Percentiles rank a stretch among this genome's conserved stretches.
Conservation (phyloP, 2,797 vertebrate species). For the Lagodon rhomboides region DNA sequence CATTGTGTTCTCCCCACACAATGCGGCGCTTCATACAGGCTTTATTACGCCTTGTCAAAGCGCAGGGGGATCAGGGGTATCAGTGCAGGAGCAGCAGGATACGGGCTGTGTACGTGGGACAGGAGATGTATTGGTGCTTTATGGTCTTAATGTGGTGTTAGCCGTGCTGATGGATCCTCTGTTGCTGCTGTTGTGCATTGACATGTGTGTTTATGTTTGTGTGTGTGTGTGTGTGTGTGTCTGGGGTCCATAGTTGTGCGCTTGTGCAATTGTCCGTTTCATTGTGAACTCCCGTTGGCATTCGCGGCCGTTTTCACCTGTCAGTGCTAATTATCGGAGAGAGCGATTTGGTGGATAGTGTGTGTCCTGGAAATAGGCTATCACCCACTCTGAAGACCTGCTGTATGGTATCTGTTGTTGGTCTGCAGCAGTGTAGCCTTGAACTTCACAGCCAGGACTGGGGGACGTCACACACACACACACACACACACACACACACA, state of each 20-base stretch:
- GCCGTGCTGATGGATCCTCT: slow-evolving; percentile 66
- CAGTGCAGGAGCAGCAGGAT: slow-evolving; percentile 75
- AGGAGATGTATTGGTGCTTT: slow-evolving; percentile 76
- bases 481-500: too few species aligned
- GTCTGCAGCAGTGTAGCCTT: slow-evolving; percentile 35
- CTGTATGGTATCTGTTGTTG: slow-evolving; percentile 46
- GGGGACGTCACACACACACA: slow-evolving; percentile 6
- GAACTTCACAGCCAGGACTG: slow-evolving; percentile 42
- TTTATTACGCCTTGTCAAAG: slow-evolving; percentile 87
- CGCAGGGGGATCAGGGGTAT: slow-evolving; percentile 81
- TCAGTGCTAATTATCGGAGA: slow-evolving; percentile 76
- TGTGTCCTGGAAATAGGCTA: slow-evolving; percentile 59
- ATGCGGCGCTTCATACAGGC: slow-evolving; percentile 85
- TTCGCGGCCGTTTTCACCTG: slow-evolving; percentile 76
- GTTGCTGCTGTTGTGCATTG: slow-evolving; percentile 53
- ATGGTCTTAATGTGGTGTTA: slow-evolving; percentile 80
- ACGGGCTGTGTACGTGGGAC: slow-evolving; percentile 64
- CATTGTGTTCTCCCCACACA: slow-evolving; percentile 86
- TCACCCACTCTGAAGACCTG: slow-evolving; percentile 53
- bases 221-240: slow-evolving; percentile 8
- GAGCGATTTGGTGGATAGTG: slow-evolving; percentile 58
- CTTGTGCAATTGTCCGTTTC: slow-evolving; percentile 68
- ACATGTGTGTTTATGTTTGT: slow-evolving; percentile 56
- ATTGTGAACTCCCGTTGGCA: slow-evolving; percentile 65
- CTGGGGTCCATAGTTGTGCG: slow-evolving; percentile 31